phyloP scores from a whole-genome alignment of 2,888 invertebrate genomes.

The Tuberolachnus salignus region DNA sequence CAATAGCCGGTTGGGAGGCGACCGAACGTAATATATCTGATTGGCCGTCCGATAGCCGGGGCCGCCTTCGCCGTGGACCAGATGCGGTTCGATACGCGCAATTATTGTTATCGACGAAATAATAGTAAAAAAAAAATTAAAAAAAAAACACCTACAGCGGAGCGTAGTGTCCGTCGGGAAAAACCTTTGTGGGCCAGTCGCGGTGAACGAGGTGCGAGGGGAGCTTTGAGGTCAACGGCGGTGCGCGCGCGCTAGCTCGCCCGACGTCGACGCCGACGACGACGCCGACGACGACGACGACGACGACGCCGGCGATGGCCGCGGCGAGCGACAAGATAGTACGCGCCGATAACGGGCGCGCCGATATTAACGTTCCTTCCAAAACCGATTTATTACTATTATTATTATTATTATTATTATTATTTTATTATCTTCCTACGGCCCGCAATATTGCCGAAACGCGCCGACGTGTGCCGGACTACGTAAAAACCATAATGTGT shows the following conservation, averaged over 20 bases:
- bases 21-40: conserved; percentile 47
- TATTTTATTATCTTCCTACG: not conserved
- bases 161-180: conserved; percentile 10
- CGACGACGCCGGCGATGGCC: not conserved
- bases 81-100: conserved; percentile 54
- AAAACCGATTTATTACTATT: conserved; percentile 17
- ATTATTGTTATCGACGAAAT: conserved; percentile 48
- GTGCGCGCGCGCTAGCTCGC: not conserved
- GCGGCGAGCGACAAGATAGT: conserved; percentile 27
- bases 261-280: not conserved
- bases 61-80: conserved; percentile 44
- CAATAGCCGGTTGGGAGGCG: conserved; percentile 51
- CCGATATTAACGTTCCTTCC: not conserved
- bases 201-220: too few species aligned
- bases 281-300: not conserved
- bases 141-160: conserved; percentile 3
- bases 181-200: not conserved
- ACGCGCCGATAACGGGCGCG: conserved; percentile 33
- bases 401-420: conserved; percentile 7
- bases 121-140: not conserved
- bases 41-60: conserved; percentile 45
- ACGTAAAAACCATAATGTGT: conserved; percentile 13
- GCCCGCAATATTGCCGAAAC: conserved; percentile 4
- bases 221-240: conserved; percentile 39
- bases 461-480: not conserved